Base-by-base conservation (phyloP, 1,140 invertebrate genomes). In the Calliphora vicina region DNA sequence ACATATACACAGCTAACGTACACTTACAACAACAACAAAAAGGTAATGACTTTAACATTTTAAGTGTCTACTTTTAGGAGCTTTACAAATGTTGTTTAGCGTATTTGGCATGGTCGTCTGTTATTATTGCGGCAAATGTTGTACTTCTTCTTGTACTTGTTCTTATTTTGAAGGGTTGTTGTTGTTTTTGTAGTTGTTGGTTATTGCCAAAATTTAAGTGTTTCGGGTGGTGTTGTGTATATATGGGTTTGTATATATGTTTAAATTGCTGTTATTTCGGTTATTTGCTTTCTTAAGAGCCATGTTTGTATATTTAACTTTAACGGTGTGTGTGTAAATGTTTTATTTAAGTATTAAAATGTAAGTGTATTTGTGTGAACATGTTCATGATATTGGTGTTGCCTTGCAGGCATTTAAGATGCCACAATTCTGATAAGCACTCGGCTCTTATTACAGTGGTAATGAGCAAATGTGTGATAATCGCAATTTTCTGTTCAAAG, bases 1-100 rank as follows among this genome's bases (percentile, higher is more conserved):
- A 10, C 20, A 23, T 25, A 23, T 67, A 57, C 15, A 57, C 15
- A n/a, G 50, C n/a, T 17, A 57, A n/a, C 15, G 50, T n/a, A n/a
- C 35, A 35, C 35, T 6, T 8, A 35, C 35, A 35, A 5, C 35
- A 35, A 35, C 35, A 35, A 35, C 35, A 35, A 35, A 35, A 10
- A 67, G 20, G 61, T 67, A 67, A 67, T 67, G 61, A 67, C 61
- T 67, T 67, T 67, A 67, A 67, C 61, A 67, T 67, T 67, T 67
- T 67, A 67, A 67, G 61, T 67, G 61, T 67, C 61, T 67, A 67
- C 61, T 67, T 67, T 67, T 67, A 67, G 61, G 61, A 23, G 61
- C 20, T 67, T 67, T 67, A 67, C 61, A 67, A 67, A 67, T 67
- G 50, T 57, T 57, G 12, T 17, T 5, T n/a, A n/a, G 13, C 1